These are phyloP conservation scores for Festucalex cinctus DNA, from an alignment of 2,113 vertebrate species.

Conservation along the genomic window DNA sequence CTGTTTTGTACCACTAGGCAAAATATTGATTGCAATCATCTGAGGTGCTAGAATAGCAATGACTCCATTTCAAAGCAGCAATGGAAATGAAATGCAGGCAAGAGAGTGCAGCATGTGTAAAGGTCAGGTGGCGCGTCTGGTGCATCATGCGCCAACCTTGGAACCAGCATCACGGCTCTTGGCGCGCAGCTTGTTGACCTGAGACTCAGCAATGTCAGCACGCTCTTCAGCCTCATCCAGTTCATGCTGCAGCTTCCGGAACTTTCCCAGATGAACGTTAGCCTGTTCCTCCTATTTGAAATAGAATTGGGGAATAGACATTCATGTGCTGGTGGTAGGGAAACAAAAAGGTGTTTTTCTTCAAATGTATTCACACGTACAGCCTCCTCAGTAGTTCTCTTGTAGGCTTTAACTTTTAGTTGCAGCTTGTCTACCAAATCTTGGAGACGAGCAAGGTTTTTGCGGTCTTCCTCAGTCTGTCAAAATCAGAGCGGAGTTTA, in stretches of 20 bases:
- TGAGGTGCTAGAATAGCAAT: neutral
- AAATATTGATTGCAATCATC: neutral
- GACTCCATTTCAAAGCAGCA: constrained; percentile 1
- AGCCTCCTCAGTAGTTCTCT: constrained; percentile 80
- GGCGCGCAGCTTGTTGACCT: constrained; percentile 76
- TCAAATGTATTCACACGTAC: constrained; percentile 65
- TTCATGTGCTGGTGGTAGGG: neutral
- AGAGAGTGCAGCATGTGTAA: constrained; percentile 28
- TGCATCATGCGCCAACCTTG: constrained; percentile 62
- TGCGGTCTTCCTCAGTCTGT: constrained; percentile 84
- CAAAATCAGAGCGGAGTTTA: constrained; percentile 3
- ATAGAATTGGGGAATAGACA: neutral
- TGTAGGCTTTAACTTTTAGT: constrained; percentile 86
- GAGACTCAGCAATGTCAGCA: constrained; percentile 74
- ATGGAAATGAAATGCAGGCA: constrained; percentile 21
- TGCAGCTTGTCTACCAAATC: constrained; percentile 87
- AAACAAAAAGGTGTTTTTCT: neutral
- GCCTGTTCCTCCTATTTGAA: constrained; percentile 73
- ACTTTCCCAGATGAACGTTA: constrained; percentile 72
- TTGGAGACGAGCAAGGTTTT: constrained; percentile 81
- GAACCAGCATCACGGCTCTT: constrained; percentile 71
- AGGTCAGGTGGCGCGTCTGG: constrained; percentile 19
- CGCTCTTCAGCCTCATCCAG: constrained; percentile 75
- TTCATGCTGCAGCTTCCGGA: constrained; percentile 77
- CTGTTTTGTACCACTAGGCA: constrained; percentile 21